A percentile compares a stretch with the other conserved stretches of the same genome.
These are phyloP conservation scores for Formica exsecta DNA, from an alignment of 1,140 invertebrate species.

Conservation along the genomic window DNA sequence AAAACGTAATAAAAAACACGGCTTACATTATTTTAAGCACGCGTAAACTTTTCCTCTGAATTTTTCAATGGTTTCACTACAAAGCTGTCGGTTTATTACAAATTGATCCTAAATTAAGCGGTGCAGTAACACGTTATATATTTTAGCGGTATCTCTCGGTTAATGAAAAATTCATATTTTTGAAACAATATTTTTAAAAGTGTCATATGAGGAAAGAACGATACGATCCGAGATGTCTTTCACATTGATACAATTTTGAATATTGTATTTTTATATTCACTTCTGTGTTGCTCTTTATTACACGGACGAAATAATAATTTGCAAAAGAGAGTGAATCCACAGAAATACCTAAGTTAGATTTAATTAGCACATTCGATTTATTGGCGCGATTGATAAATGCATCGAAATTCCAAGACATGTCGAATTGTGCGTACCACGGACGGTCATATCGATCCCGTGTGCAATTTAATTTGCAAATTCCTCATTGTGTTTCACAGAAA, in stretches of 20 bases:
- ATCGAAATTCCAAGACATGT: slow-evolving; percentile 49
- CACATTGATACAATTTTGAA: not conserved
- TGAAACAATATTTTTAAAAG: slow-evolving; percentile 43
- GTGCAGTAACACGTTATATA: not conserved
- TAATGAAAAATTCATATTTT: slow-evolving; percentile 49
- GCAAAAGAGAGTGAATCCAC: not conserved
- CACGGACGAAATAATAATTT: not conserved
- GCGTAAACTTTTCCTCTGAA: slow-evolving; percentile 23
- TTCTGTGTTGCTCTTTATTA: not conserved
- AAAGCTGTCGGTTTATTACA: slow-evolving; percentile 32
- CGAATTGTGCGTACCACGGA: slow-evolving; percentile 38
- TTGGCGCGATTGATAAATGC: not conserved
- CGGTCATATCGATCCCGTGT: slow-evolving; percentile 77
- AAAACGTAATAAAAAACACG: slow-evolving; percentile 14
- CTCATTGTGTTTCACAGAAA: slow-evolving; percentile 56
- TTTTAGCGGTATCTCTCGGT: not conserved
- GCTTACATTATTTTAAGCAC: slow-evolving; percentile 9
- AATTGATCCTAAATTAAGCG: slow-evolving; percentile 53
- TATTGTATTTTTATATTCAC: not conserved
- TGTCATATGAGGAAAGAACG: not conserved
- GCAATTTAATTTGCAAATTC: slow-evolving; percentile 84
- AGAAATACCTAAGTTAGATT: not conserved
- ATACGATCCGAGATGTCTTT: slow-evolving; percentile 18
- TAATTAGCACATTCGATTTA: not conserved
- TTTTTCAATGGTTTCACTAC: slow-evolving; percentile 26